phyloP scores from a whole-genome alignment of 2,113 vertebrate genomes.

The Oryzias curvinotus region DNA sequence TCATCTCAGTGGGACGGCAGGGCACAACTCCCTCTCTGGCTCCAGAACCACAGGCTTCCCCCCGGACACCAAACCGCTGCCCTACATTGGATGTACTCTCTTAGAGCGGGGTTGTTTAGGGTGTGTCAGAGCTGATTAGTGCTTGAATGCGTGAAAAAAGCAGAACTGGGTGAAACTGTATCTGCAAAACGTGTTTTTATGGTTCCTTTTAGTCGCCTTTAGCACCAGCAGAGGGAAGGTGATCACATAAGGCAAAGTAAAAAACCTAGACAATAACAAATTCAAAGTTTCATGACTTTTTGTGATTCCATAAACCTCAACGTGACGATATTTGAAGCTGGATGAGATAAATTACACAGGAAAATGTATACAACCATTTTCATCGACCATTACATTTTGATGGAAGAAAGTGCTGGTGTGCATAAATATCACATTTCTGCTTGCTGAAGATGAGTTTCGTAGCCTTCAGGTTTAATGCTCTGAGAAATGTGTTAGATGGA shows the following conservation, averaged over 20 bases:
- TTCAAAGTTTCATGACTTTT: conserved; percentile 18
- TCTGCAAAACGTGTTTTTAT: conserved; percentile 50
- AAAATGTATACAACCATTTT: conserved; percentile 21
- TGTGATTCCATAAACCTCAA: conserved; percentile 31
- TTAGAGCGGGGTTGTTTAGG: conserved; percentile 64
- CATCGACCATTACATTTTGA: conserved; percentile 9
- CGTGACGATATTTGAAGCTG: conserved; percentile 16
- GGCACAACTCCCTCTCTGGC: conserved; percentile 80
- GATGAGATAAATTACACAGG: conserved; percentile 30
- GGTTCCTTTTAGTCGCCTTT: conserved; percentile 39
- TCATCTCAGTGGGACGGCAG: conserved; percentile 87
- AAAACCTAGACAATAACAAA: conserved; percentile 29
- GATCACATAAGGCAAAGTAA: conserved; percentile 34
- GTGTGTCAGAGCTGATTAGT: conserved; percentile 69
- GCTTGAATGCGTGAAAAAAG: conserved; percentile 64
- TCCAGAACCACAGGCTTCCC: conserved; percentile 80
- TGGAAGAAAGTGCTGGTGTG: conserved; percentile 19
- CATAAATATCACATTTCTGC: conserved; percentile 43
- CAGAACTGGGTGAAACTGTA: conserved; percentile 37
- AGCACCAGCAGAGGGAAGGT: conserved; percentile 37
- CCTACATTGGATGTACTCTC: conserved; percentile 45
- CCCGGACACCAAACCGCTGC: conserved; percentile 74
- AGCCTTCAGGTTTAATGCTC: not conserved
- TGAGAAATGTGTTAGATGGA: not conserved
- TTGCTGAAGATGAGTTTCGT: conserved; percentile 6